Conservation (phyloP, 2,888 invertebrate genomes). For the Ennomos quercinarius region DNA sequence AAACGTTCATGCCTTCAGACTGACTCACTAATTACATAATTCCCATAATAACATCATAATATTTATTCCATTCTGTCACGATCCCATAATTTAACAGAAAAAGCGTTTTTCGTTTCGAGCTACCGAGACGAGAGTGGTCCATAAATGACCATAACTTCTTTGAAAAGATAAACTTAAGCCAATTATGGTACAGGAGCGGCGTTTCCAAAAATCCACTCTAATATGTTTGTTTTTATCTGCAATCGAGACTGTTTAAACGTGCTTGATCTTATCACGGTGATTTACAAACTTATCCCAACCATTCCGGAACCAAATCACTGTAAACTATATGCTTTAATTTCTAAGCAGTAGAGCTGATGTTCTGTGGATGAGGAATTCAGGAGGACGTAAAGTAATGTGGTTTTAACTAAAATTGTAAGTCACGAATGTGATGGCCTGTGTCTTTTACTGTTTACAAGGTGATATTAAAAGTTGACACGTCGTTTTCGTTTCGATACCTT, state of each 20-base stretch:
- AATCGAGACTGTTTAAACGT: slow-evolving; percentile 75
- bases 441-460: slow-evolving; percentile 70
- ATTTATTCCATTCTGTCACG: slow-evolving; percentile 53
- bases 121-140: slow-evolving; percentile 64
- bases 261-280: slow-evolving; percentile 67
- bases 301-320: neutral
- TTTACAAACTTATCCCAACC: slow-evolving; percentile 49
- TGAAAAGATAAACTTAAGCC: slow-evolving; percentile 78
- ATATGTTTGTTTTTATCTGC: slow-evolving; percentile 65
- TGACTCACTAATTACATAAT: slow-evolving; percentile 54
- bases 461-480: slow-evolving; percentile 74
- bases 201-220: slow-evolving; percentile 79
- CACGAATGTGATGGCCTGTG: slow-evolving; percentile 70
- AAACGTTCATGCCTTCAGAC: slow-evolving; percentile 9
- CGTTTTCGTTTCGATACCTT: slow-evolving; percentile 62
- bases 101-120: slow-evolving; percentile 51
- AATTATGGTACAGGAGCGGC: slow-evolving; percentile 75
- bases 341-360: neutral
- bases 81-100: slow-evolving; percentile 64
- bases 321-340: neutral
- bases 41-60: slow-evolving; percentile 53
- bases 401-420: slow-evolving; percentile 67
- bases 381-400: slow-evolving; percentile 26
- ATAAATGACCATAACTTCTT: slow-evolving; percentile 78
- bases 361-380: neutral